Evolutionary conservation across 2,888 invertebrate genomes (phyloP).

Genomic region (Ectropis crepuscularia): DNA sequence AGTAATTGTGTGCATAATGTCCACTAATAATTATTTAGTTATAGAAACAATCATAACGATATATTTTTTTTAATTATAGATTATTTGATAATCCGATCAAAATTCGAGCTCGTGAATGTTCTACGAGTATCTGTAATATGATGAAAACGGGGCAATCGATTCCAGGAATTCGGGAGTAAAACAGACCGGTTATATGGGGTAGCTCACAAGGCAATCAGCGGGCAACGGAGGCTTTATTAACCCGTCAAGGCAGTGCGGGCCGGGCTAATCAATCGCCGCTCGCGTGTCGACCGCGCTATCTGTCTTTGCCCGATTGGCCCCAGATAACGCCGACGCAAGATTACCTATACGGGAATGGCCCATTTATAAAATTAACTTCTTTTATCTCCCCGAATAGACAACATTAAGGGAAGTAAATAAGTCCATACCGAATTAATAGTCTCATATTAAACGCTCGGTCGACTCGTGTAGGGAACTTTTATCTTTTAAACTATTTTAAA

Average conservation of each 20-base stretch:
- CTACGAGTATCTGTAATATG: constrained; percentile 53
- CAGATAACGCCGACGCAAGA: constrained; percentile 80
- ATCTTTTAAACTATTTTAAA: constrained; percentile 28
- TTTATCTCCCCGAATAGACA: constrained; percentile 76
- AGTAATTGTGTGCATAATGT: too few species aligned
- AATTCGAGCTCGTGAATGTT: constrained; percentile 8
- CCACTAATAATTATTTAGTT: too few species aligned
- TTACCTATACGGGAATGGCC: constrained; percentile 78
- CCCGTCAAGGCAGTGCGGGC: constrained; percentile 79
- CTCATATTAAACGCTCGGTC: constrained; percentile 58
- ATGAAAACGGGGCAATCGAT: constrained; percentile 68
- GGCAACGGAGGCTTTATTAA: constrained; percentile 79
- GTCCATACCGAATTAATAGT: constrained; percentile 68
- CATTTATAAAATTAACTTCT: constrained; percentile 83
- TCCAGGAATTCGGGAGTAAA: constrained; percentile 64
- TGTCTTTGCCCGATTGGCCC: constrained; percentile 80
- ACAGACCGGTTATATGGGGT: constrained; percentile 60
- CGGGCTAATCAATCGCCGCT: constrained; percentile 82
- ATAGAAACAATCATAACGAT: neutral
- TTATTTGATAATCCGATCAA: neutral
- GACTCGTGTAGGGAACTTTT: constrained; percentile 25
- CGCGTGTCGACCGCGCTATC: constrained; percentile 82
- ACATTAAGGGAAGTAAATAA: constrained; percentile 75
- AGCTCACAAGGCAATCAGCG: constrained; percentile 79
- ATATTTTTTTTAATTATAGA: neutral